Conservation (phyloP, 1,140 invertebrate genomes). For the Drosophila murphyi region DNA sequence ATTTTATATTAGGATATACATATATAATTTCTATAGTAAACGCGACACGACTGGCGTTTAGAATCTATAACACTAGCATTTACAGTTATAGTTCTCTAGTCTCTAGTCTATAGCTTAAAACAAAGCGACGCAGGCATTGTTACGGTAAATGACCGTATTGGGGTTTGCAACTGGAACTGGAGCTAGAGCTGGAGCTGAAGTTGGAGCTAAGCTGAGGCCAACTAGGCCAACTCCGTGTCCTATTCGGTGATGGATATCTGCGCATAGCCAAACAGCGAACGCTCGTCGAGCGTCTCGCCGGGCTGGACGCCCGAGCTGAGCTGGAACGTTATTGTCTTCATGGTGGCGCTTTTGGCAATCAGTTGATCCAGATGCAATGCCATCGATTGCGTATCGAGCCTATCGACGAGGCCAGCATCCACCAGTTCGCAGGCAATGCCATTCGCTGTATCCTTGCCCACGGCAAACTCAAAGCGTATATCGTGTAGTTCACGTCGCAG, state of each 20-base stretch:
- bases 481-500: conserved; percentile 96
- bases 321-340: conserved; percentile 94
- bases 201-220: background rate
- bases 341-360: conserved; percentile 88
- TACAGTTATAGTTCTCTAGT: conserved; percentile 56
- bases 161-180: background rate
- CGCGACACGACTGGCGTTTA: conserved; percentile 61
- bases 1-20: conserved; percentile 11
- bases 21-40: conserved; percentile 61
- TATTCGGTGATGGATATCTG: conserved; percentile 97
- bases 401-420: conserved; percentile 96
- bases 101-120: conserved; percentile 66
- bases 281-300: conserved; percentile 96
- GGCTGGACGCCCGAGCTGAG: conserved; percentile 89
- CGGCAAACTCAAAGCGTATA: conserved; percentile 97
- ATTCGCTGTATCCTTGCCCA: conserved; percentile 96
- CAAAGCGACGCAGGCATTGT: conserved; percentile 50
- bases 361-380: conserved; percentile 96
- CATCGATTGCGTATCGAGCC: conserved; percentile 95
- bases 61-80: conserved; percentile 65
- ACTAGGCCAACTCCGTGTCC: conserved; percentile 61
- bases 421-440: conserved; percentile 97
- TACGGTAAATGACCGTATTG: conserved; percentile 16
- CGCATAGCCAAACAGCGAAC: conserved; percentile 97
- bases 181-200: background rate